Evolutionary conservation across 1,140 invertebrate species (phyloP).

Genomic region (Anastrepha ludens): DNA sequence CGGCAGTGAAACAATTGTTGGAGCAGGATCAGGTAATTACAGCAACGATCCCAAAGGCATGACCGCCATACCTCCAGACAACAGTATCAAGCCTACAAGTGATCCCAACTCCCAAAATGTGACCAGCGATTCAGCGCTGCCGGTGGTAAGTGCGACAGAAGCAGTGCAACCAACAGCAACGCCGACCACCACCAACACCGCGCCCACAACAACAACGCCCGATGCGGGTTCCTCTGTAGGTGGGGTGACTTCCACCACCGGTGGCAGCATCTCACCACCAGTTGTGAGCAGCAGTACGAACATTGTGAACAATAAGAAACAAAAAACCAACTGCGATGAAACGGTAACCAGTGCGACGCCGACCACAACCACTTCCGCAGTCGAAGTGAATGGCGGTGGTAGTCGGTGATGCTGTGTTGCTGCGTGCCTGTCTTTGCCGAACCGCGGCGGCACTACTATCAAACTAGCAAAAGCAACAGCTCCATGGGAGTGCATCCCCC

Average conservation of each 20-base stretch:
- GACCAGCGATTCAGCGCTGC: background rate
- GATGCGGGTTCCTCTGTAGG: constrained; percentile 63
- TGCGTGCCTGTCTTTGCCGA: background rate
- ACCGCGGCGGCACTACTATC: background rate
- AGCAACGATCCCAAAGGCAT: constrained; percentile 55
- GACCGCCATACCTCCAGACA: constrained; percentile 2
- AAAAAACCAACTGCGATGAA: constrained; percentile 47
- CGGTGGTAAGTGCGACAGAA: background rate
- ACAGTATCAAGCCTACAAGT: background rate
- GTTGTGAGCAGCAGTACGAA: constrained; percentile 72
- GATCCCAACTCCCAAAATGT: background rate
- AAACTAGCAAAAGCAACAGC: background rate
- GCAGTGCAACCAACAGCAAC: constrained; percentile 7
- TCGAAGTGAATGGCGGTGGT: constrained; percentile 53
- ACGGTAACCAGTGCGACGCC: constrained; percentile 58
- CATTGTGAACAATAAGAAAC: constrained; percentile 54
- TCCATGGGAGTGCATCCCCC: background rate
- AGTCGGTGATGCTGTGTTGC: constrained; percentile 39
- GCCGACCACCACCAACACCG: constrained; percentile 8
- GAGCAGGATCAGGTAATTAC: constrained; percentile 20
- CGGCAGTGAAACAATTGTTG: constrained; percentile 40
- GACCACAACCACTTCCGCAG: background rate
- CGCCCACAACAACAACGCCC: constrained; percentile 57
- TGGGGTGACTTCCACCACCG: constrained; percentile 70
- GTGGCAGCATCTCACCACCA: constrained; percentile 68